A percentile compares a stretch with the other conserved stretches of the same genome.
phyloP scores from a whole-genome alignment of 1,140 invertebrate genomes.

The Microplitis demolitor region DNA sequence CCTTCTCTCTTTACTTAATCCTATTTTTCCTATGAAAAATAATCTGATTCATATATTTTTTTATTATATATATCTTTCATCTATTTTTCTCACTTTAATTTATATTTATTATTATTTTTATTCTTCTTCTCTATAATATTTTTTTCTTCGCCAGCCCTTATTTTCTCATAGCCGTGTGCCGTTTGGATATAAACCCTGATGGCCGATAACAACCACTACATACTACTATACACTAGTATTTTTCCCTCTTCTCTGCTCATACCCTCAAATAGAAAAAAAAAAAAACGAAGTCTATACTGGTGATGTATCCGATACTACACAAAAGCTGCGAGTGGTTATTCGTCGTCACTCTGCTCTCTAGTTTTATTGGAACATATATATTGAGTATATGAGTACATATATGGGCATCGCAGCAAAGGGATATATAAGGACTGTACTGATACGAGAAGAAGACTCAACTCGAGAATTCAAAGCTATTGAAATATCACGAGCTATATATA shows the following conservation, averaged over 20 bases:
- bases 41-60: too few species aligned
- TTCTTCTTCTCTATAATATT: constrained; percentile 16
- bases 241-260: constrained; percentile 7
- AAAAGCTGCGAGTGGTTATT: constrained; percentile 59
- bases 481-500: constrained; percentile 20
- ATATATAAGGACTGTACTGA: background rate
- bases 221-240: background rate
- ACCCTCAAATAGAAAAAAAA: too few species aligned
- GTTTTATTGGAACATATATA: constrained; percentile 57
- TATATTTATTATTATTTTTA: constrained; percentile 54
- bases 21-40: too few species aligned
- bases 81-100: too few species aligned
- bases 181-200: constrained; percentile 62
- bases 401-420: constrained; percentile 45
- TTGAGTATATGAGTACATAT: constrained; percentile 36
- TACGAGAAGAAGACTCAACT: constrained; percentile 28
- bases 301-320: constrained; percentile 52
- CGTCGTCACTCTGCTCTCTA: constrained; percentile 31
- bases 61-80: too few species aligned
- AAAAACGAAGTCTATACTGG: constrained; percentile 31
- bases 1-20: too few species aligned
- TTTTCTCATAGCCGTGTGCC: constrained; percentile 16
- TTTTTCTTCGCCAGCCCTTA: constrained; percentile 16
- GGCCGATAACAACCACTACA: constrained; percentile 63
- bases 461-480: constrained; percentile 21